These are phyloP conservation scores for Sula dactylatra DNA, from an alignment of 2,113 vertebrate species.

Conservation along the genomic window DNA sequence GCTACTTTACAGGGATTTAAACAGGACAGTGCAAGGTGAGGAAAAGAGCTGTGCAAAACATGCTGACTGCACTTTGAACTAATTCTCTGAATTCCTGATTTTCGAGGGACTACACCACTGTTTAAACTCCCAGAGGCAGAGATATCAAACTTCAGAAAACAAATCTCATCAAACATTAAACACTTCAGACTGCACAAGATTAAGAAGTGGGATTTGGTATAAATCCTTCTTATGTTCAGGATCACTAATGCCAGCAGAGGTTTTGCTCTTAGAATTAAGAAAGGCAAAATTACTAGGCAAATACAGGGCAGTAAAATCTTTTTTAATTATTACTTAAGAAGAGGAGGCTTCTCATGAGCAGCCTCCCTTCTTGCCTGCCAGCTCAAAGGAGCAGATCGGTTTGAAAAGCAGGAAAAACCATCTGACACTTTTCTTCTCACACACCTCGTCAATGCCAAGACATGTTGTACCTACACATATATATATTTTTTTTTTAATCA, in stretches of 20 bases:
- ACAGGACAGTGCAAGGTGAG: background rate
- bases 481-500: background rate
- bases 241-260: background rate
- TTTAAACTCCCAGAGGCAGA: background rate
- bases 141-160: conserved; percentile 34
- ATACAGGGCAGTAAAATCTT: background rate
- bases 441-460: background rate
- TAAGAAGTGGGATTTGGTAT: background rate
- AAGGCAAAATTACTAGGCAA: background rate
- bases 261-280: conserved; percentile 10
- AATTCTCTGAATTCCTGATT: background rate
- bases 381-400: background rate
- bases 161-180: background rate
- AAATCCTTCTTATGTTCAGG: conserved; percentile 22
- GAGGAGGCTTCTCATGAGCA: background rate
- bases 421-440: background rate
- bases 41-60: background rate
- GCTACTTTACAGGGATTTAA: background rate
- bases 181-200: background rate
- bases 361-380: background rate
- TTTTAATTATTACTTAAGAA: background rate
- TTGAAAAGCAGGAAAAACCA: background rate
- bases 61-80: background rate
- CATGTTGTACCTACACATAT: background rate
- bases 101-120: background rate